Conservation (phyloP, 2,113 vertebrate genomes). For the Megalops atlanticus region DNA sequence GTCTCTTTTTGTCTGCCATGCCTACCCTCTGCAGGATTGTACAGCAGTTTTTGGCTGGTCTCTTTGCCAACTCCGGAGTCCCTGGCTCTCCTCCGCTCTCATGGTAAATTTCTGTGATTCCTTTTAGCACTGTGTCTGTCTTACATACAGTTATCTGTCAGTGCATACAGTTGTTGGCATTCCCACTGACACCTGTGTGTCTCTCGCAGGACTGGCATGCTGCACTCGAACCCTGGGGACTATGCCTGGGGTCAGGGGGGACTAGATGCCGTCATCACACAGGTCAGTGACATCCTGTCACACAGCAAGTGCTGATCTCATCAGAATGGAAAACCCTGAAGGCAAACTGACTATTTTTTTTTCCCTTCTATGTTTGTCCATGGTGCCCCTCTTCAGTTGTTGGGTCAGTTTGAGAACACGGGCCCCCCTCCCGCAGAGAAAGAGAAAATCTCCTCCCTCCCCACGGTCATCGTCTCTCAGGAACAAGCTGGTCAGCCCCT, state of each 20-base stretch:
- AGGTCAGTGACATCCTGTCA: constrained; percentile 73
- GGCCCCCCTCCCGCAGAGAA: constrained; percentile 94
- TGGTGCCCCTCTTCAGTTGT: constrained; percentile 71
- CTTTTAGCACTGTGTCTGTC: not conserved
- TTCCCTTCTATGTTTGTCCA: constrained; percentile 34
- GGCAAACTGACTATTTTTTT: not conserved
- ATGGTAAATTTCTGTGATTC: constrained; percentile 72
- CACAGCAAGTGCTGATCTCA: not conserved
- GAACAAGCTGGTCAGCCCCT: constrained; percentile 88
- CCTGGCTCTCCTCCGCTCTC: constrained; percentile 87
- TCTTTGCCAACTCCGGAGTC: constrained; percentile 88
- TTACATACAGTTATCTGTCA: not conserved
- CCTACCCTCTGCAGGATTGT: constrained; percentile 78
- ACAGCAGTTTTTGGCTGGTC: constrained; percentile 93
- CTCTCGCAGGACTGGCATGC: constrained; percentile 84
- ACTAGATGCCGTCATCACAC: constrained; percentile 94
- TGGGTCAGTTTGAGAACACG: constrained; percentile 94
- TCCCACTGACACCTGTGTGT: not conserved
- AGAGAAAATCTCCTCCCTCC: constrained; percentile 91
- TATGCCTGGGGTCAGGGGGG: constrained; percentile 97
- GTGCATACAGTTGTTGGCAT: not conserved
- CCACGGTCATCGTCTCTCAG: constrained; percentile 90
- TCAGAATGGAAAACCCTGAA: not conserved
- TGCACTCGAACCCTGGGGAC: constrained; percentile 95
- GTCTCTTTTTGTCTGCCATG: not conserved